Conservation (phyloP, 2,888 invertebrate genomes). For the Heteromyza rotundicornis region DNA sequence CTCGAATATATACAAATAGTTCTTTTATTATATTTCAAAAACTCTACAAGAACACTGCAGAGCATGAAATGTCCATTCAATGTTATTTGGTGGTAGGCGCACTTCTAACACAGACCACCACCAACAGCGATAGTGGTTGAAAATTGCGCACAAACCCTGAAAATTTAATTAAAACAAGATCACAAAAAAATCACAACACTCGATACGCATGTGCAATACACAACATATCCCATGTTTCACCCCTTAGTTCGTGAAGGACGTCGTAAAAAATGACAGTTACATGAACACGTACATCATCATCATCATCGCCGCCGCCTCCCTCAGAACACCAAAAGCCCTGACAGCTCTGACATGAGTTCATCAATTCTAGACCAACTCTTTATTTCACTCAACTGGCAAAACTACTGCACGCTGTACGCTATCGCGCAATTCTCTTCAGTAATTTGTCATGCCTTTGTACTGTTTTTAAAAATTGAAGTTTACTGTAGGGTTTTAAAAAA, state of each 20-base stretch:
- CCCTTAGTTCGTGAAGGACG: neutral
- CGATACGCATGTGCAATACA: constrained; percentile 9
- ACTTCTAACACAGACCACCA: constrained; percentile 17
- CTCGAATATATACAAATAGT: no score
- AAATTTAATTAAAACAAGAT: constrained; percentile 48
- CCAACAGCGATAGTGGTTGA: constrained; percentile 2
- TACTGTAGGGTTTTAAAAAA: no score
- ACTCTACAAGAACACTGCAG: no score
- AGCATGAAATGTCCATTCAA: no score
- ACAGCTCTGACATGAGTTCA: constrained; percentile 46
- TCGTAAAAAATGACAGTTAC: neutral
- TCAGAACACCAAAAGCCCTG: constrained; percentile 18
- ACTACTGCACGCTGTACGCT: neutral
- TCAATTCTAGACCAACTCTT: constrained; percentile 36
- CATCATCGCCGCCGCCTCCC: neutral
- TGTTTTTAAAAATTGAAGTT: constrained; percentile 15
- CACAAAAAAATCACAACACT: constrained; percentile 9
- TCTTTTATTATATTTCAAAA: no score
- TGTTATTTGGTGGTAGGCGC: constrained; percentile 7
- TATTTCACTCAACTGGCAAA: neutral
- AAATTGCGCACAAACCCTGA: constrained; percentile 49
- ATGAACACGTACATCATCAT: neutral
- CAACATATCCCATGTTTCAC: constrained; percentile 5
- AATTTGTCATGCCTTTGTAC: constrained; percentile 47
- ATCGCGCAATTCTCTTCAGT: constrained; percentile 25